These are phyloP conservation scores for Phyllotreta cruciferae DNA, from an alignment of 2,888 invertebrate species.

Conservation along the genomic window DNA sequence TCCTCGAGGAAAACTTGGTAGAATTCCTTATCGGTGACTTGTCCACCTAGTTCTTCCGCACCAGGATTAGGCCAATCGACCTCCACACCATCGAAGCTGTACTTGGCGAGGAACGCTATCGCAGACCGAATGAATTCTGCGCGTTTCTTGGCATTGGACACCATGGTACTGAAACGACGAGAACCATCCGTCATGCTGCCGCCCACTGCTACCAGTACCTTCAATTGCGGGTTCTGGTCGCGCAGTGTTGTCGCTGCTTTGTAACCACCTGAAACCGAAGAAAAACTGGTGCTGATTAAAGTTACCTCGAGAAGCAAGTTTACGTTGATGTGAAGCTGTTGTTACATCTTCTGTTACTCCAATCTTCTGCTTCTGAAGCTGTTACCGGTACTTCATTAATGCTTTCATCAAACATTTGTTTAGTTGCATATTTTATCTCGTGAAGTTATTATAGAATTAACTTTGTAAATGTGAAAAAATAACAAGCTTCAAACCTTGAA, in stretches of 20 bases:
- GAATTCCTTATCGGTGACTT: conserved; percentile 60
- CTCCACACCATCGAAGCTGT: conserved; percentile 83
- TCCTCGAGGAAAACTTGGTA: conserved; percentile 63
- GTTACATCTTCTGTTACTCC: no score
- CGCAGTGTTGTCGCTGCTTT: conserved; percentile 74
- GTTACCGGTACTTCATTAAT: no score
- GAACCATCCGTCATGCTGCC: conserved; percentile 69
- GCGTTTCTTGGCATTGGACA: conserved; percentile 64
- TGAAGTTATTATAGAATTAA: no score
- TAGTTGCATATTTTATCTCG: no score
- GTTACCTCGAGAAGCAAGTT: no score
- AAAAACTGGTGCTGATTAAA: no score
- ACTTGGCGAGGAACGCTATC: conserved; percentile 68
- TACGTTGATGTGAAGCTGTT: no score
- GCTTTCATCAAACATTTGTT: no score
- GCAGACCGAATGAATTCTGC: conserved; percentile 71
- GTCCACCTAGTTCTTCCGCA: conserved; percentile 60
- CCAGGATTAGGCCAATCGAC: conserved; percentile 80
- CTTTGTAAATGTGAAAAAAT: no score
- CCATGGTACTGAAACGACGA: conserved; percentile 70
- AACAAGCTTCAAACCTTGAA: conserved; percentile 68
- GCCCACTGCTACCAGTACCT: conserved; percentile 77
- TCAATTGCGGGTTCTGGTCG: conserved; percentile 69
- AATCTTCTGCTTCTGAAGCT: no score
- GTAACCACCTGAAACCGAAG: conserved; percentile 73